A percentile compares a stretch with the other conserved stretches of the same genome.
Evolutionary conservation across 2,888 invertebrate genomes (phyloP).

Genomic region (Brassicogethes aeneus): DNA sequence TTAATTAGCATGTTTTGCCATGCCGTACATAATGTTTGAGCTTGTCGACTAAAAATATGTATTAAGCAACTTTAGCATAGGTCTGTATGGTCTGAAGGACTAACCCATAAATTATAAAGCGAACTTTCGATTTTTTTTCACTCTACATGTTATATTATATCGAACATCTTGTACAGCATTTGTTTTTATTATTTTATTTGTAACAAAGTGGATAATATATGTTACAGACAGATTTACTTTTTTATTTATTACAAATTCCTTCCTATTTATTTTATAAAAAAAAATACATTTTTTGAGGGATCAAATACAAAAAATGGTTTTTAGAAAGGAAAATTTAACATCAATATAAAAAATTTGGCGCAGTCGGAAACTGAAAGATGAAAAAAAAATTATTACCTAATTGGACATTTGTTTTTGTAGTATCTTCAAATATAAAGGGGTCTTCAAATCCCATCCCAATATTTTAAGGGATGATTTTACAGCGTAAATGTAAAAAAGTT

Average conservation of each 20-base stretch:
- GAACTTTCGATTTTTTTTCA: constrained; percentile 2
- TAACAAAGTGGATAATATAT: constrained; percentile 4
- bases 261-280: too few species aligned
- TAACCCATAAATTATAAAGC: constrained; percentile 8
- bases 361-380: too few species aligned
- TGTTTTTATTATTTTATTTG: constrained; percentile 4
- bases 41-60: constrained; percentile 8
- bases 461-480: too few species aligned
- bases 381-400: too few species aligned
- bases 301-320: too few species aligned
- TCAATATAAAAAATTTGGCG: too few species aligned
- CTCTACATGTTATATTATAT: background rate
- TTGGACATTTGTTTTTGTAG: too few species aligned
- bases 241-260: constrained; percentile 1
- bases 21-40: constrained; percentile 3
- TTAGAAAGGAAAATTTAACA: too few species aligned
- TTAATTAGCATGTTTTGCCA: constrained; percentile 1
- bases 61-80: constrained; percentile 10
- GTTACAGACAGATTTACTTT: background rate
- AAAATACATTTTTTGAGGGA: too few species aligned
- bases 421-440: too few species aligned
- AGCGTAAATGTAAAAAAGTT: too few species aligned
- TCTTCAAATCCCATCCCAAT: too few species aligned
- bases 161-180: constrained; percentile 5
- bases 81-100: constrained; percentile 8